Evolutionary conservation across 1,140 invertebrate species (phyloP).

Genomic region (Drosophila leontia): DNA sequence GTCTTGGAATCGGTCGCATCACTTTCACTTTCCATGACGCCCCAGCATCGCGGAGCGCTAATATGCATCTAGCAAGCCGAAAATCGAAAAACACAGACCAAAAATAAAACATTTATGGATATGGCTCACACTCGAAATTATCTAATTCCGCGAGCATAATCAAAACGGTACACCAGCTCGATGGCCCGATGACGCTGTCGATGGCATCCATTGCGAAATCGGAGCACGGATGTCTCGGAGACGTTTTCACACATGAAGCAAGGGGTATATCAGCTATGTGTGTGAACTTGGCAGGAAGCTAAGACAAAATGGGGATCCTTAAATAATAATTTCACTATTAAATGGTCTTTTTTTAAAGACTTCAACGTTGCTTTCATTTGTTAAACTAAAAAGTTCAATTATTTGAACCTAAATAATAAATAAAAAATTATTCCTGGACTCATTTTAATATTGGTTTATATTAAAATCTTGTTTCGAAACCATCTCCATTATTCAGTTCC

Average conservation of each 20-base stretch:
- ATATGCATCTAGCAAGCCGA: conserved; percentile 61
- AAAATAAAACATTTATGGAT: conserved; percentile 26
- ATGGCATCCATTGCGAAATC: conserved; percentile 50
- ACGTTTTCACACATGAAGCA: conserved; percentile 28
- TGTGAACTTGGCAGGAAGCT: background rate
- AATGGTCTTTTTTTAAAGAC: background rate
- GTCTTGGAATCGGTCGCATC: conserved; percentile 46
- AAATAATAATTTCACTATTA: background rate
- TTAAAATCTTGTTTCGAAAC: background rate
- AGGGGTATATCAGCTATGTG: conserved; percentile 15
- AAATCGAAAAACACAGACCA: conserved; percentile 39
- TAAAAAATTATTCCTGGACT: background rate
- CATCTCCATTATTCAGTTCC: background rate
- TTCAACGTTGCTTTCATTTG: background rate
- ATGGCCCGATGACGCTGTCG: conserved; percentile 28
- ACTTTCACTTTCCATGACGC: conserved; percentile 73
- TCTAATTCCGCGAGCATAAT: conserved; percentile 69
- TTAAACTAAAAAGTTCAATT: background rate
- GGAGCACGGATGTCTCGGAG: conserved; percentile 48
- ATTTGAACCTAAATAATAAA: background rate
- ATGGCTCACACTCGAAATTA: conserved; percentile 63
- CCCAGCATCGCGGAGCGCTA: conserved; percentile 36
- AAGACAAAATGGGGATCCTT: background rate
- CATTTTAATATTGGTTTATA: background rate
- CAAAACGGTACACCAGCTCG: conserved; percentile 42